Evolutionary conservation across 1,140 invertebrate species (phyloP), one percentile per base, ranked within the genome.

Genomic region (Lepidurus couesii): DNA sequence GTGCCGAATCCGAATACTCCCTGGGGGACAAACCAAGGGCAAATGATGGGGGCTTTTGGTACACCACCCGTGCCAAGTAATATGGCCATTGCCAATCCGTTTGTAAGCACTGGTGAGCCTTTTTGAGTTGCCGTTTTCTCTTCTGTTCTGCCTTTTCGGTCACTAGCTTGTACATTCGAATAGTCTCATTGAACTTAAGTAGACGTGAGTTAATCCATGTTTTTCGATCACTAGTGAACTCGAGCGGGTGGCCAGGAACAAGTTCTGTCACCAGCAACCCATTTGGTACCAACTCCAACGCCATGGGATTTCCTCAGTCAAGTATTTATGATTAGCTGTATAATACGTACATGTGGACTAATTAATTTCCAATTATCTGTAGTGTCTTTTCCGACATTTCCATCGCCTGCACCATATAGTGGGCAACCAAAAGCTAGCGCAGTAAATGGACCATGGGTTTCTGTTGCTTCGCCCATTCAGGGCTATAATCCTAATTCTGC

Each of bases 101-200:
- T 65, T 65, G 53, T 16, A 65, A 65, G 53, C 53, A 65, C 53
- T 16, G 53, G 53, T 65, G 53, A 65, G 53, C 53, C 16, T 65
- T 65, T 65, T 65, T 9, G 47, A 26, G 34, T 34, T 65, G 16
- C 7, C 53, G 53, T 65, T 65, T 65, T 47, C 45, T 65, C 21
- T 65, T 65, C 13, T 13, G 53, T 65, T 21, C 21, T 16, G 16
- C 7, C 53, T 9, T 65, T 65, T 16, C 3, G 16, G 16, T 7
- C 53, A n/a, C 4, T 13, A n/a, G 53, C 53, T 65, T 65, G 53
- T 9, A n/a, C 6, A 21, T 16, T 65, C 21, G 13, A n/a, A 7
- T 65, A 9, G 8, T 16, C 7, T 65, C 13, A 0, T 65, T 65
- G 0, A 47, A 1, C 21, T 65, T 16, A 16, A 65, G 21, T 65